A percentile compares a stretch with the other conserved stretches of the same genome.
phyloP scores from a whole-genome alignment of 2,113 vertebrate genomes.

The Trochalopteron elliotii region DNA sequence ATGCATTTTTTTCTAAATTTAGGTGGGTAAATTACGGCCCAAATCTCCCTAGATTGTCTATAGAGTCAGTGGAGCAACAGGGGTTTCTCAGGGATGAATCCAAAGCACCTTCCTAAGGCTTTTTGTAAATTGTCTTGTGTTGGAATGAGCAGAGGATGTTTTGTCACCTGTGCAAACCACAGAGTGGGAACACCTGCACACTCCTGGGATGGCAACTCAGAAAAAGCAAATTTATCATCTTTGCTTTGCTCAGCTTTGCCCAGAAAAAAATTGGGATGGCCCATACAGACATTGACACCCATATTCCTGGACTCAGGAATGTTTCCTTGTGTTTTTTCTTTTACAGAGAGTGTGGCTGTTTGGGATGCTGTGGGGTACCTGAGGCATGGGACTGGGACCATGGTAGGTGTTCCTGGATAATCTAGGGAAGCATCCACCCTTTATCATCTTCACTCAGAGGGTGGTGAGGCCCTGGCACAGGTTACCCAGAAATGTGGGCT shows the following conservation, averaged over 20 bases:
- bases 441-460: neutral
- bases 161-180: neutral
- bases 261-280: neutral
- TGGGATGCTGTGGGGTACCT: too few relatives aligned
- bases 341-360: too few relatives aligned
- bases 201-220: neutral
- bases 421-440: neutral
- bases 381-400: neutral
- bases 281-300: neutral
- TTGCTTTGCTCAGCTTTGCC: neutral
- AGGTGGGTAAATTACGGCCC: neutral
- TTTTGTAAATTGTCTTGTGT: neutral
- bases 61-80: neutral
- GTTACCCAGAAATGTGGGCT: neutral
- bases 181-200: neutral
- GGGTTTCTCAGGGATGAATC: neutral
- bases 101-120: neutral
- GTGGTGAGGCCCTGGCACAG: accelerated
- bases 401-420: neutral
- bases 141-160: neutral
- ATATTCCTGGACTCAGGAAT: too few relatives aligned
- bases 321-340: too few relatives aligned
- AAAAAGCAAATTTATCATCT: neutral
- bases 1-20: neutral
- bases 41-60: neutral